Evolutionary conservation across 2,888 invertebrate species (phyloP), one percentile per base, ranked within the genome.

Genomic region (Synergus itoensis): DNA sequence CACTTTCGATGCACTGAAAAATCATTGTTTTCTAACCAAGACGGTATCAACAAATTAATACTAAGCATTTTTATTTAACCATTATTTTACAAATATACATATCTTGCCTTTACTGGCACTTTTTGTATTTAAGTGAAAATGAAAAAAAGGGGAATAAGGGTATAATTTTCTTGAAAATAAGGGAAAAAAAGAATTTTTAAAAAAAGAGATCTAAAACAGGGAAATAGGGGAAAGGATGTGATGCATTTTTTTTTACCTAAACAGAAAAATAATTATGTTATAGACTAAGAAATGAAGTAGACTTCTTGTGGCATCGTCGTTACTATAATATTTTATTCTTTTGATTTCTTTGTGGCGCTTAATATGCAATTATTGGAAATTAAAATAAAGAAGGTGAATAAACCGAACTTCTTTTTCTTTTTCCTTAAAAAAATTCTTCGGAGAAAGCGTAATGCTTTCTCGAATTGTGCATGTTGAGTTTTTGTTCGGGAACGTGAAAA

Each of bases 361-460:
- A n/a, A 53, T 69, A 45, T 48, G 28, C 21, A 69, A 48, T 69
- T 40, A 16, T 53, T 16, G 8, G 21, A 67, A 0, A 16, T 36
- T n/a, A 1, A 11, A 16, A 45, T n/a, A 36, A 36, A 28, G 28
- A 28, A 57, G 18, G 57, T 57, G n/a, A 43, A 43, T 67, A 28
- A 57, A 57, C 11, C 0, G 36, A 57, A 11, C 53, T n/a, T 57
- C 12, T 18, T 48, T 53, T 48, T 53, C 4, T 48, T 45, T 14
- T 40, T 9, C 53, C n/a, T 21, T 21, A 48, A 9, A n/a, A 36
- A 73, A 73, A 53, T 53, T 36, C 16, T 14, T 12, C n/a, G 11
- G 73, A 36, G 73, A 73, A 73, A 73, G 73, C 40, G 16, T 53
- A 57, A 48, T 40, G 53, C 73, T 73, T 73, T 73, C 73, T 73